Conservation (phyloP, 2,113 vertebrate genomes). For the Tretioscincus oriximinensis region DNA sequence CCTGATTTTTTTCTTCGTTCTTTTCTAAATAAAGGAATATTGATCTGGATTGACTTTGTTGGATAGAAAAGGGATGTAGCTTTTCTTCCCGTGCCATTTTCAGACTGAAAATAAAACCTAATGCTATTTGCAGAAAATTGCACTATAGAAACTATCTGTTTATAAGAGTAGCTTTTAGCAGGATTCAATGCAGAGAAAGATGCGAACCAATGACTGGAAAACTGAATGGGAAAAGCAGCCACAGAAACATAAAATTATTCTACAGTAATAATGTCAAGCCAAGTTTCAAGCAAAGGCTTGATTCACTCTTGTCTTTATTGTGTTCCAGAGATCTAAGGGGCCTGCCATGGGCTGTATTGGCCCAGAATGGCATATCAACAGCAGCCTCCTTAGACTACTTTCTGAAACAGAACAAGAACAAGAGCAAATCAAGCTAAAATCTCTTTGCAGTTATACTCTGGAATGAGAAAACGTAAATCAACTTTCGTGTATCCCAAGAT, state of each 20-base stretch:
- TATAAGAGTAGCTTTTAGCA: not conserved
- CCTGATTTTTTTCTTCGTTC: not conserved
- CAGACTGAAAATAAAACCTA: not conserved
- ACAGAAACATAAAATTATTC: not conserved
- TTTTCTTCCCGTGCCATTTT: not conserved
- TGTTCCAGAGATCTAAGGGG: too few relatives aligned
- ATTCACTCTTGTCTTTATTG: too few relatives aligned
- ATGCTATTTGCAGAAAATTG: not conserved
- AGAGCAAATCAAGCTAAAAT: too few relatives aligned
- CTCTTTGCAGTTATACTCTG: not conserved
- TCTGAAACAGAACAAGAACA: too few relatives aligned
- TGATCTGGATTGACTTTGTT: too few relatives aligned
- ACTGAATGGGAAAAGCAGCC: not conserved
- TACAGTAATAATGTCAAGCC: not conserved
- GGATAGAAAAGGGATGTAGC: not conserved
- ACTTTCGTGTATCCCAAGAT: not conserved
- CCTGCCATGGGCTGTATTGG: too few relatives aligned
- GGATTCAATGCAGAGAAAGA: not conserved
- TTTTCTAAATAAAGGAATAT: too few relatives aligned
- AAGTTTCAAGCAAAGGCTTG: not conserved
- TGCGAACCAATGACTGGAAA: not conserved
- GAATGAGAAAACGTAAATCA: not conserved
- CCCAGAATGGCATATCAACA: too few relatives aligned
- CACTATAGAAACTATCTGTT: not conserved
- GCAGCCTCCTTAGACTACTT: too few relatives aligned